These are phyloP conservation scores for Pristionchus entomophagus DNA, from an alignment of 2,888 invertebrate species.

Conservation along the genomic window DNA sequence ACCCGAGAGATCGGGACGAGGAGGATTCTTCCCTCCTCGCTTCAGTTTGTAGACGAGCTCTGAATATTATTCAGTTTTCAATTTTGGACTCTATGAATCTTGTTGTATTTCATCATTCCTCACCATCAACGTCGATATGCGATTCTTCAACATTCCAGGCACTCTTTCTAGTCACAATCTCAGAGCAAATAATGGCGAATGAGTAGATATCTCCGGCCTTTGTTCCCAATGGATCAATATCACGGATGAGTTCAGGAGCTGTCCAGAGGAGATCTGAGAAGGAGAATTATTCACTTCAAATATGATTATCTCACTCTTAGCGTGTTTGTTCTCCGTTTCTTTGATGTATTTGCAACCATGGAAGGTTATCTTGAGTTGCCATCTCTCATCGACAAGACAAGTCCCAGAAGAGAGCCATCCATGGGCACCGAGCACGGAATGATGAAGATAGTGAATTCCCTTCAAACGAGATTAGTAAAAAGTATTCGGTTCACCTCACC, in stretches of 20 bases:
- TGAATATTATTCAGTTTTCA: not conserved
- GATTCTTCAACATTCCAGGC: slow-evolving; percentile 56
- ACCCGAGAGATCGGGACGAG: not conserved
- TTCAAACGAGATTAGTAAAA: not conserved
- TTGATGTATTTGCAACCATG: slow-evolving; percentile 25
- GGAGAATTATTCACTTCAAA: not conserved
- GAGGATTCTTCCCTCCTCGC: slow-evolving; percentile 5
- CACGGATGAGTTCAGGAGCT: slow-evolving; percentile 62
- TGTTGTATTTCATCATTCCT: not conserved
- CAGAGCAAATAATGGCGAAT: slow-evolving; percentile 61
- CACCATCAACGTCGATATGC: slow-evolving; percentile 56
- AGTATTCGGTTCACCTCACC: not conserved
- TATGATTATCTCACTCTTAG: not conserved
- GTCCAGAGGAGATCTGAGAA: slow-evolving; percentile 65
- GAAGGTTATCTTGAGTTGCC: slow-evolving; percentile 45
- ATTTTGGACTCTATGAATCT: not conserved
- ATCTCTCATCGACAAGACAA: slow-evolving; percentile 43
- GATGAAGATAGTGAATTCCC: slow-evolving; percentile 44
- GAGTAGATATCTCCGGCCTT: slow-evolving; percentile 47
- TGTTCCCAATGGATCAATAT: slow-evolving; percentile 44
- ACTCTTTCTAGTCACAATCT: slow-evolving; percentile 50
- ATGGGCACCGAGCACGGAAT: not conserved
- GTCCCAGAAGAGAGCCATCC: slow-evolving; percentile 39
- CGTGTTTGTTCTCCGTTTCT: not conserved
- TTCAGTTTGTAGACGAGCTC: slow-evolving; percentile 41